A percentile compares a stretch with the other conserved stretches of the same genome.
These are phyloP conservation scores for Dinothrombium tinctorium DNA, from an alignment of 1,140 invertebrate genomes.

Conservation along the genomic window DNA sequence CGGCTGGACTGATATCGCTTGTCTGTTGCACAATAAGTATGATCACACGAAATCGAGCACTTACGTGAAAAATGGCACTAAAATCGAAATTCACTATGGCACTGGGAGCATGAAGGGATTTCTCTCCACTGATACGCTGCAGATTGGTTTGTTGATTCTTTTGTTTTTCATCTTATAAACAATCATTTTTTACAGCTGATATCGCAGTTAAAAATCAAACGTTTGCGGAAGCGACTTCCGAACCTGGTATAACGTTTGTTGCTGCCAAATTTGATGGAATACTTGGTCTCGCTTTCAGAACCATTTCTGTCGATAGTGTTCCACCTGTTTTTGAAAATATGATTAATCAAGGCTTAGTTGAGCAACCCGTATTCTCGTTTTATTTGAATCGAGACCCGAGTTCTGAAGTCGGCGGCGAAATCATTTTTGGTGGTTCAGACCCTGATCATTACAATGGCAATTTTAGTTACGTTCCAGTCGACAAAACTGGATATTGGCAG, in stretches of 20 bases:
- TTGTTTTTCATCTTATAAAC: not conserved
- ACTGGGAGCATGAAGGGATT: constrained; percentile 85
- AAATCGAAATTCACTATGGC: constrained; percentile 81
- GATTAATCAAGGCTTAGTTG: constrained; percentile 56
- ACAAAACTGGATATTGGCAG: constrained; percentile 84
- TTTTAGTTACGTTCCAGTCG: constrained; percentile 72
- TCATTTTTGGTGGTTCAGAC: constrained; percentile 87
- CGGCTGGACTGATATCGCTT: constrained; percentile 66
- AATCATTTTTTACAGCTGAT: not conserved
- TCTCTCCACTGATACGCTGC: constrained; percentile 37
- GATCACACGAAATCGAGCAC: constrained; percentile 56
- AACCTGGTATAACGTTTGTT: constrained; percentile 47
- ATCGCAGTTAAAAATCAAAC: constrained; percentile 46
- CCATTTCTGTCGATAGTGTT: constrained; percentile 68
- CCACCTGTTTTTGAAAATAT: constrained; percentile 85
- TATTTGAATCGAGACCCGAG: constrained; percentile 68
- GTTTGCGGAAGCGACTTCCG: constrained; percentile 85
- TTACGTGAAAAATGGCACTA: constrained; percentile 66
- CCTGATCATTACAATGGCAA: constrained; percentile 63
- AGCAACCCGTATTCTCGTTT: constrained; percentile 75
- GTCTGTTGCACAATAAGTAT: constrained; percentile 86
- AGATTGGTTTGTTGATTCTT: not conserved
- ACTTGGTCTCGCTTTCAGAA: constrained; percentile 68
- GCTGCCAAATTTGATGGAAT: constrained; percentile 68
- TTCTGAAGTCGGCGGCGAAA: constrained; percentile 53